phyloP scores from a whole-genome alignment of 2,797 vertebrate species.

The Cossypha caffra region DNA sequence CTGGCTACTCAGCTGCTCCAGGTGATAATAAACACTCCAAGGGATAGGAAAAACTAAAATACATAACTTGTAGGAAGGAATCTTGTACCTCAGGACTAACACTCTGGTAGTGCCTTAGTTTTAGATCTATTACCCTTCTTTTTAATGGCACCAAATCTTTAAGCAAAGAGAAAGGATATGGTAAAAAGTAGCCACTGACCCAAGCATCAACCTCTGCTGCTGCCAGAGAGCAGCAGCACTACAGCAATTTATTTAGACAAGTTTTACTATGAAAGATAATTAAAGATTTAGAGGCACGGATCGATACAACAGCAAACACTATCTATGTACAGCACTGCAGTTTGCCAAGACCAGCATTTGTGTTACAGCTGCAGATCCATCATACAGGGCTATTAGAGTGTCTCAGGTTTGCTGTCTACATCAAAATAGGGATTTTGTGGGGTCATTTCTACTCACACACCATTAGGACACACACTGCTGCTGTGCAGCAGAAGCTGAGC shows the following conservation, averaged over 20 bases:
- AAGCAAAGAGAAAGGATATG: not conserved
- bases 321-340: not conserved
- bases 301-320: not conserved
- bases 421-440: not conserved
- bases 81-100: not conserved
- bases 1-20: not conserved
- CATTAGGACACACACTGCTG: not conserved
- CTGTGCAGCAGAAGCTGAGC: not conserved
- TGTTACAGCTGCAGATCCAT: conserved; percentile 13
- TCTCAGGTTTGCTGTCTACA: not conserved
- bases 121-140: not conserved
- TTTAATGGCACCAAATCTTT: not conserved
- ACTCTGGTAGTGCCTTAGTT: not conserved
- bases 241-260: conserved; percentile 35
- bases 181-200: not conserved
- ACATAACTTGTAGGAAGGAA: not conserved
- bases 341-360: conserved; percentile 11
- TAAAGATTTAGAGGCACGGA: conserved; percentile 32
- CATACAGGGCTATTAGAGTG: not conserved
- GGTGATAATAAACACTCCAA: not conserved
- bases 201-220: not conserved
- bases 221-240: not conserved
- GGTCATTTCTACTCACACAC: not conserved
- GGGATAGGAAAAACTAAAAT: not conserved
- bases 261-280: conserved; percentile 52